phyloP scores from a whole-genome alignment of 64 coral and sea anemone species.

The Stylophora pistillata region DNA sequence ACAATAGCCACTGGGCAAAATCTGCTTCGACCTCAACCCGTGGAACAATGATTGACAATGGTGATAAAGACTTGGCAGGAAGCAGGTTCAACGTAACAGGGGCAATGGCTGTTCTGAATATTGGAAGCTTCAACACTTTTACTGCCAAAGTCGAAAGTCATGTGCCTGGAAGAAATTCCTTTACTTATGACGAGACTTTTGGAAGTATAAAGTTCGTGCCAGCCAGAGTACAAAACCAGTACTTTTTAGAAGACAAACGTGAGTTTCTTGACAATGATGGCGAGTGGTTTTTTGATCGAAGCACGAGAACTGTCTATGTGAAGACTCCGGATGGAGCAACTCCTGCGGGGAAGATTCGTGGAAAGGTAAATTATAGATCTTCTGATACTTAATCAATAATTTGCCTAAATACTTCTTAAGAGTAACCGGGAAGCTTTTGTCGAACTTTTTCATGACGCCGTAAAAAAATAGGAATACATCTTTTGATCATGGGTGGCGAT shows the following conservation, averaged over 20 bases:
- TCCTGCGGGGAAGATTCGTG: slow-evolving; percentile 4
- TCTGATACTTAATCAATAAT: no score
- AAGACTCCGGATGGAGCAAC: slow-evolving; percentile 48
- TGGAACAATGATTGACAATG: slow-evolving; percentile 67
- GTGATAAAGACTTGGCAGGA: slow-evolving; percentile 61
- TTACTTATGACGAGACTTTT: slow-evolving; percentile 69
- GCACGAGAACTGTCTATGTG: neutral
- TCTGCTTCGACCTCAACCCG: slow-evolving; percentile 43
- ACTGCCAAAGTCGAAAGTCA: slow-evolving; percentile 38
- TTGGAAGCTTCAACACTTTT: slow-evolving; percentile 77
- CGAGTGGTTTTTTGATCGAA: slow-evolving; percentile 70
- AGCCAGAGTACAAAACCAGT: slow-evolving; percentile 33
- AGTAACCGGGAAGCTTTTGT: no score
- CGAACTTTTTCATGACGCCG: no score
- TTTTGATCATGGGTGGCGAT: no score
- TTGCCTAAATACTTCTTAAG: neutral
- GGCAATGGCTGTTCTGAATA: slow-evolving; percentile 74
- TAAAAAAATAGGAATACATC: no score
- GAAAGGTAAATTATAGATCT: slow-evolving; percentile 4
- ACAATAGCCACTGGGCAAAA: slow-evolving; percentile 57
- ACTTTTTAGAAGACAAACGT: slow-evolving; percentile 71
- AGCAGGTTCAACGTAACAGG: slow-evolving; percentile 57
- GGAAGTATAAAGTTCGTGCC: slow-evolving; percentile 50
- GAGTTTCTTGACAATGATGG: slow-evolving; percentile 58
- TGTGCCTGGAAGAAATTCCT: slow-evolving; percentile 9